Percentiles rank a stretch among this genome's conserved stretches.
phyloP scores from a whole-genome alignment of 2,113 vertebrate species.

The Climacteris rufus region DNA sequence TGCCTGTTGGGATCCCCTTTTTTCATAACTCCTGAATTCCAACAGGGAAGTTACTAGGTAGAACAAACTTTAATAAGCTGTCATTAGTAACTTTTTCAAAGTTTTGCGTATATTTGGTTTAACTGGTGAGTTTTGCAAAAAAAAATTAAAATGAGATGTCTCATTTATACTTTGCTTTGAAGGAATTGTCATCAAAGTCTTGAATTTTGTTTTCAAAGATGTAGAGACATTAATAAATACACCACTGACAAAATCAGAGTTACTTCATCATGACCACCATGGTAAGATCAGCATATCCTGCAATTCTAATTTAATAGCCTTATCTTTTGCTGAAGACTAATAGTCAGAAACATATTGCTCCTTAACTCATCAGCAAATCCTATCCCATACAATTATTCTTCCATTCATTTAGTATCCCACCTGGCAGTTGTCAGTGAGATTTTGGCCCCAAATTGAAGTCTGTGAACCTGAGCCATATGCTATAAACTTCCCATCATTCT shows the following conservation, averaged over 20 bases:
- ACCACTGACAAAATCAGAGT: not conserved
- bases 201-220: not conserved
- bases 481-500: not conserved
- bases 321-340: not conserved
- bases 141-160: not conserved
- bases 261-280: not conserved
- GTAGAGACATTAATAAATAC: not conserved
- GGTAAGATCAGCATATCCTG: not conserved
- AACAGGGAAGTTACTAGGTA: not conserved
- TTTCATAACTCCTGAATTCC: constrained; percentile 4
- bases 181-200: not conserved
- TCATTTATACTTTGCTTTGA: not conserved
- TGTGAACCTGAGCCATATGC: not conserved
- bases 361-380: not conserved
- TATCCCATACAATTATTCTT: not conserved
- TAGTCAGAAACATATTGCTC: not conserved
- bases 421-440: not conserved
- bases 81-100: constrained; percentile 31
- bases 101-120: not conserved
- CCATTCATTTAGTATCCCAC: not conserved
- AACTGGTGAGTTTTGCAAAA: not conserved
- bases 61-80: constrained; percentile 11
- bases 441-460: not conserved
- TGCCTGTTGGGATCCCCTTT: constrained; percentile 12
- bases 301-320: not conserved